Conservation (phyloP, 1,140 invertebrate species). For the Thaumatotibia leucotreta region DNA sequence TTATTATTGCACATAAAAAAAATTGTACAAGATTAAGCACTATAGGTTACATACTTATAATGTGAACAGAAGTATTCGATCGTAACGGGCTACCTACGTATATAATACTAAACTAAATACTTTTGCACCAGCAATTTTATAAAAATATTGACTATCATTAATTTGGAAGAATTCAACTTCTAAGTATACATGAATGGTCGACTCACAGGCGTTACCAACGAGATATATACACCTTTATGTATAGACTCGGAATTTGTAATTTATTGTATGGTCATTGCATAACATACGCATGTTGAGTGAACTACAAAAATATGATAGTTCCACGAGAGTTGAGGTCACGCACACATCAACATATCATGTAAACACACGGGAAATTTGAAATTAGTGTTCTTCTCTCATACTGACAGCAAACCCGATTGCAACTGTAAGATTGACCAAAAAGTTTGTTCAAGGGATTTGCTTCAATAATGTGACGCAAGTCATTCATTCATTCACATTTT, state of each 20-base stretch:
- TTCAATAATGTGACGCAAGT: too few relatives aligned
- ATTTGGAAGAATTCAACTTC: constrained; percentile 17
- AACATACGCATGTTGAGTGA: background rate
- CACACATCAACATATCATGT: too few relatives aligned
- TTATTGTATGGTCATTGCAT: background rate
- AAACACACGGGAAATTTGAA: too few relatives aligned
- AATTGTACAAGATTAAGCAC: background rate
- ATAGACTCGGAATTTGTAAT: background rate
- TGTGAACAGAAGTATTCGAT: background rate
- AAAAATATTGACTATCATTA: constrained; percentile 16
- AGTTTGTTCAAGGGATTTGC: too few relatives aligned
- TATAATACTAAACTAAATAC: constrained; percentile 14
- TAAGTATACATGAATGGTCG: background rate
- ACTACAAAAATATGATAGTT: background rate
- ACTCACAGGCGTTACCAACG: background rate
- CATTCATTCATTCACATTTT: background rate
- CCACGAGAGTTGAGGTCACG: background rate
- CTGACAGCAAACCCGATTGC: too few relatives aligned
- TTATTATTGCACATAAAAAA: constrained; percentile 8
- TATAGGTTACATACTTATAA: background rate
- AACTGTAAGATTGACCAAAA: too few relatives aligned
- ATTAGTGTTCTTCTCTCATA: too few relatives aligned
- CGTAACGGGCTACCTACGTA: constrained; percentile 1
- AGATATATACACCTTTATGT: background rate
- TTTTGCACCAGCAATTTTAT: constrained; percentile 16